Evolutionary conservation across 2,797 vertebrate genomes (phyloP).

Genomic region (Rhincodon typus): DNA sequence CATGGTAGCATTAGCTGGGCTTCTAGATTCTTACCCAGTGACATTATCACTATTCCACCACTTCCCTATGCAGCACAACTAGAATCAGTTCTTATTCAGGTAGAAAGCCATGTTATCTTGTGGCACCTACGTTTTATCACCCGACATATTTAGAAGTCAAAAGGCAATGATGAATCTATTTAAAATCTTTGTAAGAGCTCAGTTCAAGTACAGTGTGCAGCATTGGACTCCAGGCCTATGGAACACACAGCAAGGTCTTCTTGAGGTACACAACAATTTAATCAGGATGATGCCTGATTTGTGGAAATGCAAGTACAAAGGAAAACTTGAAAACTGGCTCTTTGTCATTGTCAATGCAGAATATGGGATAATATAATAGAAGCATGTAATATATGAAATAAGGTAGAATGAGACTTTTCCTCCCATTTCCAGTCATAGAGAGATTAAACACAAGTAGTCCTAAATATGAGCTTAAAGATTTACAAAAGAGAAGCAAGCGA

Average conservation of each 20-base stretch:
- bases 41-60: no score
- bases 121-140: neutral
- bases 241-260: no score
- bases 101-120: neutral
- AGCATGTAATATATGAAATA: neutral
- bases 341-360: neutral
- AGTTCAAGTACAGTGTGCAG: neutral
- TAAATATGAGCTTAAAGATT: neutral
- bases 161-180: neutral
- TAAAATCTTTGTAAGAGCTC: neutral
- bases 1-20: no score
- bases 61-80: neutral
- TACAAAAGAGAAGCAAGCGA: no score
- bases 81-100: neutral
- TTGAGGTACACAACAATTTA: neutral
- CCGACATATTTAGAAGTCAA: neutral
- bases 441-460: no score
- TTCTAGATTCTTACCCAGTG: no score
- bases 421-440: neutral
- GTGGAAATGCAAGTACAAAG: neutral
- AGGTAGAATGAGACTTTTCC: neutral
- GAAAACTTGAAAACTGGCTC: neutral
- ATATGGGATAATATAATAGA: neutral
- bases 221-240: neutral
- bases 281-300: neutral